Base-by-base conservation (phyloP, 2,888 invertebrate genomes). In the Nezara viridula region DNA sequence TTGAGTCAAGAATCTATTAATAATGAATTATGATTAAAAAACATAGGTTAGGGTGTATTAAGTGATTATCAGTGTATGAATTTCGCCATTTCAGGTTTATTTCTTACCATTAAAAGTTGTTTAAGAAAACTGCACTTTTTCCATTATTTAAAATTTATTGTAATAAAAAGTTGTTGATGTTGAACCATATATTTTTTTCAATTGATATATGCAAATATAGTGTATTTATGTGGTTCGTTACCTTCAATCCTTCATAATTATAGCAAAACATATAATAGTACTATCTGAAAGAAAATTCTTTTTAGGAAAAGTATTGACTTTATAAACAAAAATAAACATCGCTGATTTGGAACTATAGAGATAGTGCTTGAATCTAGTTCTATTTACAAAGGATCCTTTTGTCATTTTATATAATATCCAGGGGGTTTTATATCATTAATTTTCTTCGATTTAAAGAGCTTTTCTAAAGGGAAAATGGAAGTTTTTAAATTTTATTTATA, bases 91-190 rank as follows among this genome's bases (percentile, higher is more conserved):
- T 44, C 40, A 44, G 5, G n/a, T 81, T 81, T 44, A 12, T 81
- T 81, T 81, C 24, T 81, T n/a, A 21, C 44, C 21, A n/a, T 44
- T n/a, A 44, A 81, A 81, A 6, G 24, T 81, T 44, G 44, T 81
- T n/a, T 44, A 44, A 81, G 1, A 44, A 81, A 81, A 44, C 24
- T 81, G 44, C 40, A 81, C 44, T 32, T 24, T 81, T 81, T 81
- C 10, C 44, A 81, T 44, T 81, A 77, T 77, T 81, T 44, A 32
- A 81, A 81, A 81, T 81, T 77, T 44, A 44, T 81, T 81, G 44
- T 44, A 81, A 81, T 81, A 81, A 81, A 81, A 81, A 40, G 4
- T 81, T 81, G 81, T 81, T 81, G 44, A 81, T 81, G 81, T 81
- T 81, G 81, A 81, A 40, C 44, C 14, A 44, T 81, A 32, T 73